Evolutionary conservation across 2,888 invertebrate genomes (phyloP).

Genomic region (Lasioglossum morio): DNA sequence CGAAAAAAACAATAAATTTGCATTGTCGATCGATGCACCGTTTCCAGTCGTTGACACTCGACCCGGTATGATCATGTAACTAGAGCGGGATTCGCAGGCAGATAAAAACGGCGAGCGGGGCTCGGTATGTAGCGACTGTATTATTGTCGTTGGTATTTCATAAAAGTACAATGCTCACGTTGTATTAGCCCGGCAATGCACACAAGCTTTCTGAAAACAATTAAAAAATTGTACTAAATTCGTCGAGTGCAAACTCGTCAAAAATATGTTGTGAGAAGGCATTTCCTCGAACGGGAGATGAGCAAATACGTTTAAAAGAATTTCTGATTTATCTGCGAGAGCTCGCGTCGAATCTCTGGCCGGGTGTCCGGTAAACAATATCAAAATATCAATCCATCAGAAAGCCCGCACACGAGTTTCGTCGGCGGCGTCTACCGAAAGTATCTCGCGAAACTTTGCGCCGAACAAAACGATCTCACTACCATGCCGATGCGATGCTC

Average conservation of each 20-base stretch:
- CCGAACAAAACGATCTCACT: conserved; percentile 29
- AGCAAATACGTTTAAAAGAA: conserved; percentile 9
- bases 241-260: background rate
- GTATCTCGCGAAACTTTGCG: conserved; percentile 38
- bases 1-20: conserved; percentile 11
- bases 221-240: background rate
- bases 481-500: background rate
- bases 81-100: background rate
- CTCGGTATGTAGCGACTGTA: background rate
- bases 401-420: conserved; percentile 16
- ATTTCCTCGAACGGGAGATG: background rate
- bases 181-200: too few relatives aligned
- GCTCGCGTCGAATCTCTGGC: too few relatives aligned
- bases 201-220: background rate
- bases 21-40: background rate
- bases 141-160: background rate
- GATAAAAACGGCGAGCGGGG: background rate
- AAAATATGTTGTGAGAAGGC: background rate
- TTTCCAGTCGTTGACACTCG: background rate
- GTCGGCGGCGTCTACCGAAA: conserved; percentile 36
- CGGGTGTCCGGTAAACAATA: conserved; percentile 40
- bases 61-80: background rate
- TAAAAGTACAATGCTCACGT: background rate
- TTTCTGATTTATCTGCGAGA: background rate
- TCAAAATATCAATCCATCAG: conserved; percentile 50